Conservation (phyloP, 2,888 invertebrate species). For the Nebria brevicollis region DNA sequence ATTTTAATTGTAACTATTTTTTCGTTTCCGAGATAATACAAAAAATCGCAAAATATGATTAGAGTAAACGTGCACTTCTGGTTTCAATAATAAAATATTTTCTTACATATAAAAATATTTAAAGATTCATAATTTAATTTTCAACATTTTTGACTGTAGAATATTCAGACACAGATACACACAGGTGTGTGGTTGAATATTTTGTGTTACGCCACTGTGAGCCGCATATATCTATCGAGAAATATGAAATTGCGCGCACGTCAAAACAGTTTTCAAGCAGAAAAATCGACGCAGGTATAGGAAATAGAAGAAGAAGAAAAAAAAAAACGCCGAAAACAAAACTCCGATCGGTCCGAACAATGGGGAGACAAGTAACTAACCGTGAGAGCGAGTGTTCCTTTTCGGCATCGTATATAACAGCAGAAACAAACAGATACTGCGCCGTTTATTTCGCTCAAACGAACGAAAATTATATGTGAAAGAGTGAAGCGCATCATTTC, state of each 20-base stretch:
- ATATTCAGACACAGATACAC: too few species aligned
- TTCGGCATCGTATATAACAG: constrained; percentile 53
- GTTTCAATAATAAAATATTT: too few species aligned
- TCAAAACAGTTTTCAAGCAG: constrained; percentile 50
- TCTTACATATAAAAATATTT: too few species aligned
- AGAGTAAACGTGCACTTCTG: too few species aligned
- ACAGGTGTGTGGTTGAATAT: not conserved
- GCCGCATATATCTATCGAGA: constrained; percentile 37
- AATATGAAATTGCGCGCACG: constrained; percentile 47
- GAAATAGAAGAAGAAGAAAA: constrained; percentile 44
- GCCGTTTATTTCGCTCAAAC: constrained; percentile 59
- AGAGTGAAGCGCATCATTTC: constrained; percentile 45
- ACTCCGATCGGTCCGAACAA: constrained; percentile 52
- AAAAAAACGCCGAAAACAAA: constrained; percentile 54
- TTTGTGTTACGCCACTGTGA: constrained; percentile 17
- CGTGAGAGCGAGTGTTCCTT: constrained; percentile 54
- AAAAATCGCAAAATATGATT: too few species aligned
- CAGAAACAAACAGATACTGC: constrained; percentile 51
- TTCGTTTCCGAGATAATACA: too few species aligned
- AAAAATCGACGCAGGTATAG: constrained; percentile 39
- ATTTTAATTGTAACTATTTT: too few species aligned
- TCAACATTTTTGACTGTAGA: too few species aligned
- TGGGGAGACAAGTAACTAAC: constrained; percentile 53
- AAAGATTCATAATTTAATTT: too few species aligned
- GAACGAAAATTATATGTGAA: constrained; percentile 55